phyloP scores from a whole-genome alignment of 2,113 vertebrate species.

The human region DNA sequence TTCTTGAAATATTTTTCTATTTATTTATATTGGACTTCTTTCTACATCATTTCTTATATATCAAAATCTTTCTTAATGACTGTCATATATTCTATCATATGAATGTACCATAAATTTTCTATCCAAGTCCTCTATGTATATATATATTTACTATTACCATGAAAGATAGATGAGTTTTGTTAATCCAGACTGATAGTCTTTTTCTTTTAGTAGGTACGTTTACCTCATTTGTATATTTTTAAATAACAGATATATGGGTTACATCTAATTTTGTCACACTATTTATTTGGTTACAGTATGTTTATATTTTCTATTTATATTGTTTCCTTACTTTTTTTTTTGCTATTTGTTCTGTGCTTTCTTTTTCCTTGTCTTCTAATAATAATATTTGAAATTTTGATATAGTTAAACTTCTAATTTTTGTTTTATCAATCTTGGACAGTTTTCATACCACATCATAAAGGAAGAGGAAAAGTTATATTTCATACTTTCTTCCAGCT shows the following conservation, averaged over 20 bases:
- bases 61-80: not conserved
- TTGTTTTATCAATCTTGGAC: not conserved
- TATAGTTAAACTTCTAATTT: not conserved
- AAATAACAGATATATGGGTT: not conserved
- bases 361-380: conserved; percentile 29
- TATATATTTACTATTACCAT: not conserved
- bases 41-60: not conserved
- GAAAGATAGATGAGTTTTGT: conserved; percentile 11
- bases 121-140: not conserved
- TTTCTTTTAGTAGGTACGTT: not conserved
- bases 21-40: not conserved
- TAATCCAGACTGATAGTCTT: not conserved
- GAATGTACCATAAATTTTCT: not conserved
- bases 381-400: conserved; percentile 48
- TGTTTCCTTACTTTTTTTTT: not conserved
- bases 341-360: not conserved
- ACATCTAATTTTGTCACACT: not conserved
- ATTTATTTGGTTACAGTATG: not conserved
- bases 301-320: not conserved
- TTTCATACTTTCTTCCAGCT: not conserved
- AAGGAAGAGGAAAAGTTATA: conserved; percentile 32
- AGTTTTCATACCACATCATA: conserved; percentile 29
- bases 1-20: conserved; percentile 20
- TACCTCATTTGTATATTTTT: conserved; percentile 26
- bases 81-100: not conserved